Percentiles rank a stretch among this genome's conserved stretches.
These are phyloP conservation scores for Synergus laeviventris DNA, from an alignment of 2,888 invertebrate genomes.

Conservation along the genomic window DNA sequence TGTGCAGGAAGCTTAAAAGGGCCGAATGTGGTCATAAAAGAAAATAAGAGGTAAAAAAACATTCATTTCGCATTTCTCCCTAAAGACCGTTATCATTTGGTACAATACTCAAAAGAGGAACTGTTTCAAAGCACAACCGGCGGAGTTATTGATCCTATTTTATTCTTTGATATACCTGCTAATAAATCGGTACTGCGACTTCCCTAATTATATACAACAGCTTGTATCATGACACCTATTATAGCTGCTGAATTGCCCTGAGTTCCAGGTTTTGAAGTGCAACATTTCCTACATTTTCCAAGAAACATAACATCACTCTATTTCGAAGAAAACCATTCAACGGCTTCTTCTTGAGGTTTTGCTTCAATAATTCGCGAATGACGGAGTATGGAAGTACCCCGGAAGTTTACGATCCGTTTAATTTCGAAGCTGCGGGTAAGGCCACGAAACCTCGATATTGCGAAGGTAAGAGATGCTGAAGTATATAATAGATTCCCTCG, in stretches of 20 bases:
- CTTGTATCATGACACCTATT: not conserved
- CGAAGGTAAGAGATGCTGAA: conserved; percentile 13
- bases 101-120: too few relatives aligned
- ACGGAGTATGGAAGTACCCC: conserved; percentile 45
- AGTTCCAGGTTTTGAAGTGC: not conserved
- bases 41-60: not conserved
- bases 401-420: conserved; percentile 53
- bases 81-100: not conserved
- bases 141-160: not conserved
- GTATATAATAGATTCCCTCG: conserved; percentile 51
- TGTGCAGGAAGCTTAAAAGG: not conserved
- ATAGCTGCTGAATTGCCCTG: not conserved
- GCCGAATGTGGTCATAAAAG: not conserved
- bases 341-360: conserved; percentile 35
- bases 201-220: not conserved
- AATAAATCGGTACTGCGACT: not conserved
- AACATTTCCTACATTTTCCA: not conserved
- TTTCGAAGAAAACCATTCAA: not conserved
- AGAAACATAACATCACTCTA: not conserved
- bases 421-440: conserved; percentile 43
- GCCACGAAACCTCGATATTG: conserved; percentile 15
- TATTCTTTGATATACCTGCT: not conserved
- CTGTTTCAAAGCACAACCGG: not conserved
- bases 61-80: not conserved
- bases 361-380: conserved; percentile 35